Evolutionary conservation across 2,797 vertebrate genomes (phyloP).

Genomic region (Melanogrammus aeglefinus): DNA sequence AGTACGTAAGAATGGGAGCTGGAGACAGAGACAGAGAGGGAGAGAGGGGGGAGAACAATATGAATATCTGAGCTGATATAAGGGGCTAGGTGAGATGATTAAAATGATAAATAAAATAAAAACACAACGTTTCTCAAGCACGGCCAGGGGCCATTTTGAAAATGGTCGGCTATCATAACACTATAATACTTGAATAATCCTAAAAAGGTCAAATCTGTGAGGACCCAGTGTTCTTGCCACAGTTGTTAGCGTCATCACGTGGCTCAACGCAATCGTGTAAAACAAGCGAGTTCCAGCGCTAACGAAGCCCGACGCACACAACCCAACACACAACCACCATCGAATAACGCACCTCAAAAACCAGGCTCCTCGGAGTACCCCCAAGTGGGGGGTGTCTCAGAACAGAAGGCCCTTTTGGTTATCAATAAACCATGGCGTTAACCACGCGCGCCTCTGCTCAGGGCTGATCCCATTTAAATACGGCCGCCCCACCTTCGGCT

Average conservation of each 20-base stretch:
- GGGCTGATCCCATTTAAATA: slow-evolving; percentile 61
- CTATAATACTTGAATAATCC: too few relatives aligned
- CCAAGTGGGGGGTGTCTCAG: slow-evolving; percentile 33
- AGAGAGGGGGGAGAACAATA: not conserved
- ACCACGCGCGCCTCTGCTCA: slow-evolving; percentile 39
- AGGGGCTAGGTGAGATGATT: too few relatives aligned
- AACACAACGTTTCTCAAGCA: too few relatives aligned
- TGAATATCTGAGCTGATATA: not conserved
- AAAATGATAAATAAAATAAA: too few relatives aligned
- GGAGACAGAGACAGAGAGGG: not conserved
- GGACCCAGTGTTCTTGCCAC: too few relatives aligned
- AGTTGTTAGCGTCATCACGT: too few relatives aligned
- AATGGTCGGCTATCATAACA: too few relatives aligned
- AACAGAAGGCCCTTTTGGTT: slow-evolving; percentile 28
- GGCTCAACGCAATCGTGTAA: not conserved
- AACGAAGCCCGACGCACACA: too few relatives aligned
- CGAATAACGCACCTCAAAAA: too few relatives aligned
- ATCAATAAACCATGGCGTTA: slow-evolving; percentile 57
- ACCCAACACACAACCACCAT: not conserved
- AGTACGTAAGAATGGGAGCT: not conserved
- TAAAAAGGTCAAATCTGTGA: too few relatives aligned
- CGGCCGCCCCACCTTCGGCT: slow-evolving; percentile 45
- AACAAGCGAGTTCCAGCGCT: not conserved
- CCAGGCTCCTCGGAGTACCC: not conserved
- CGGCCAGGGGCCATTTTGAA: too few relatives aligned